Percentiles rank a stretch among this genome's conserved stretches.
phyloP scores from a whole-genome alignment of 2,888 invertebrate species.

The Orthosia incerta region DNA sequence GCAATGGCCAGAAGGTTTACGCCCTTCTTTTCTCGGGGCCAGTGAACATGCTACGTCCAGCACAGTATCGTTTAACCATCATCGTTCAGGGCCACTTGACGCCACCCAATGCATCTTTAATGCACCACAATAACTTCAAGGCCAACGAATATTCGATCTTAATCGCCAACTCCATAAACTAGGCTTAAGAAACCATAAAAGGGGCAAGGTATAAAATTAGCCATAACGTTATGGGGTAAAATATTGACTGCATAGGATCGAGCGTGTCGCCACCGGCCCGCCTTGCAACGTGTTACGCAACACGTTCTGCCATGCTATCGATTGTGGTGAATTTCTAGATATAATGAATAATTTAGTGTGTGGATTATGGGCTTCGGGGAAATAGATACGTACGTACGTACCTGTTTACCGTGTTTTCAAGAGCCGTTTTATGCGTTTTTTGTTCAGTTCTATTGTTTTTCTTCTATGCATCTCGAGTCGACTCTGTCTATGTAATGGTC shows the following conservation, averaged over 20 bases:
- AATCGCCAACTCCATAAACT: slow-evolving; percentile 37
- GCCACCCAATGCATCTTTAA: slow-evolving; percentile 40
- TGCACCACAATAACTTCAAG: slow-evolving; percentile 47
- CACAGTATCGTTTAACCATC: not conserved
- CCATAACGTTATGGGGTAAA: slow-evolving; percentile 72
- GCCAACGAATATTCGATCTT: slow-evolving; percentile 44
- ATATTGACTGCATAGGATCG: slow-evolving; percentile 81
- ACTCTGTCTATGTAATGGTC: too few species aligned
- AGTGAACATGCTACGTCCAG: too few species aligned
- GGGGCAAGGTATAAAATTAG: slow-evolving; percentile 67
- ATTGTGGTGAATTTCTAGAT: slow-evolving; percentile 62
- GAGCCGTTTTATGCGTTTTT: not conserved
- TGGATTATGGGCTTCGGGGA: slow-evolving; percentile 23
- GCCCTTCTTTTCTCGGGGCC: too few species aligned
- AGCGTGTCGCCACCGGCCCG: slow-evolving; percentile 57
- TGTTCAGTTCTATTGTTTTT: not conserved
- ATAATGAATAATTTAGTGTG: slow-evolving; percentile 60
- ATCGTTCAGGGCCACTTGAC: slow-evolving; percentile 25
- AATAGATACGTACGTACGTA: not conserved
- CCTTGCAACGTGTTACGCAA: slow-evolving; percentile 53
- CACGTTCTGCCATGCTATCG: slow-evolving; percentile 42
- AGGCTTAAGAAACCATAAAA: slow-evolving; percentile 40
- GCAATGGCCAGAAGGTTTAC: too few species aligned
- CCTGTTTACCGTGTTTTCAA: too few species aligned
- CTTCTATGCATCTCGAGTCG: too few species aligned